Evolutionary conservation across 2,797 vertebrate genomes (phyloP), one percentile per base, ranked within the genome.

Genomic region (Dendrocincla fuliginosa): DNA sequence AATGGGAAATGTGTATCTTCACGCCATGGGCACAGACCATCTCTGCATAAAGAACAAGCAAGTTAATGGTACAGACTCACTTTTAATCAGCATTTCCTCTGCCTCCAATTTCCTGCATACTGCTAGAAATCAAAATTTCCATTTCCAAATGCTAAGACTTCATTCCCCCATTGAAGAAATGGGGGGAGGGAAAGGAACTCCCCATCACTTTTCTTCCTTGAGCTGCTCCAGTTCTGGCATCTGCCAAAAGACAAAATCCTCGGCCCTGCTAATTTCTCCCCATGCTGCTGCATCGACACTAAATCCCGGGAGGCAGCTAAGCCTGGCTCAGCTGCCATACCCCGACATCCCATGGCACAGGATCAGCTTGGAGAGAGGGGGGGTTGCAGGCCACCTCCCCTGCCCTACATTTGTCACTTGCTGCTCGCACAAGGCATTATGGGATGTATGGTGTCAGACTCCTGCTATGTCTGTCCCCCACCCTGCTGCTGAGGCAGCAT

Each of bases 351-450:
- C 49, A 35, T 9, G 50, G 90, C 85, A 68, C 33, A 17, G 85
- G 61, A 93, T 91, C 71, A 60, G 44, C 79, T 49, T 5, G 1
- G 32, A 2, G 47, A 0, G 12, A 0, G 6, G 33, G 22, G 10
- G 20, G 27, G 35, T 3, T 0, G 0, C 42, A 65, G 32, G 2
- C 85, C 69, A 20, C 44, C 47, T 80, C 69, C 80, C 53, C 37
- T 70, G 87, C 68, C 92, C 95, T 93, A 93, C 85, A 53, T 96
- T 80, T 94, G 71, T 80, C 79, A 5, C 44, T 56, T 41, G 52
- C 30, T 80, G n/a, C 37, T 83, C 3, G 0, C 49, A 74, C 49
- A 56, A 44, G 76, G 64, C 33, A 4, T 60, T 80, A 37, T 19
- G 86, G 50, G 74, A n/a, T 61, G 18, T 12, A 30, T 6, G 23